A percentile compares a stretch with the other conserved stretches of the same genome.
Evolutionary conservation across 2,113 vertebrate species (phyloP).

Genomic region (Alosa alosa): DNA sequence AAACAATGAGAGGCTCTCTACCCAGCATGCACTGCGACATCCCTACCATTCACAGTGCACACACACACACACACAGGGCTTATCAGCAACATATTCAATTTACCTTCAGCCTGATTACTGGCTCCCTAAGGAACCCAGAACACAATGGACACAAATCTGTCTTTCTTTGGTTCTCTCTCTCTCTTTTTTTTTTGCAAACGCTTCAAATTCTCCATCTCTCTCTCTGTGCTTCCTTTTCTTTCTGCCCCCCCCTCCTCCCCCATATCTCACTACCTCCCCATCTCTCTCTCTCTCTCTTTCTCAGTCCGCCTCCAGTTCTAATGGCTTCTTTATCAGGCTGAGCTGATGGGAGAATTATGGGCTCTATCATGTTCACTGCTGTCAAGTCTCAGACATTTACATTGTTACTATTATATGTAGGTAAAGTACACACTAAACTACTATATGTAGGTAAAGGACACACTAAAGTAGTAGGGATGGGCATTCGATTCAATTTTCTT

Average conservation of each 20-base stretch:
- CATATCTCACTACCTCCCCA: background rate
- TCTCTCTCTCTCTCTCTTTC: background rate
- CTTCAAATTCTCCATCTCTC: background rate
- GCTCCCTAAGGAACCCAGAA: conserved; percentile 58
- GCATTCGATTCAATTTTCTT: too few species aligned
- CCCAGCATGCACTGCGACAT: conserved; percentile 5
- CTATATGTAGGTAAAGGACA: too few species aligned
- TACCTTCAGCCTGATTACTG: conserved; percentile 71
- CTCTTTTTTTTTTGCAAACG: background rate
- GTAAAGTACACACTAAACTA: too few species aligned
- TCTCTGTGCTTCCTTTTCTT: background rate
- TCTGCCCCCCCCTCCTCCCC: background rate
- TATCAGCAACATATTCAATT: conserved; percentile 75
- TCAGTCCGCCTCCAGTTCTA: conserved; percentile 44
- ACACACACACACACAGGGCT: conserved; percentile 27
- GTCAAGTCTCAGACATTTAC: conserved; percentile 35
- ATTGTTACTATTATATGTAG: too few species aligned
- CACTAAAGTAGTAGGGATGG: too few species aligned
- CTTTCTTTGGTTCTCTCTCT: background rate
- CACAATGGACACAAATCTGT: conserved; percentile 60
- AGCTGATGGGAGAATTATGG: conserved; percentile 47
- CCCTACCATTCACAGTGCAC: conserved; percentile 40
- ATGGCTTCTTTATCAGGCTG: conserved; percentile 59
- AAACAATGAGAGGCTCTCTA: conserved; percentile 64
- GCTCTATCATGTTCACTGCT: conserved; percentile 32